Conservation (phyloP, 2,113 vertebrate species). For the Stegastes partitus region DNA sequence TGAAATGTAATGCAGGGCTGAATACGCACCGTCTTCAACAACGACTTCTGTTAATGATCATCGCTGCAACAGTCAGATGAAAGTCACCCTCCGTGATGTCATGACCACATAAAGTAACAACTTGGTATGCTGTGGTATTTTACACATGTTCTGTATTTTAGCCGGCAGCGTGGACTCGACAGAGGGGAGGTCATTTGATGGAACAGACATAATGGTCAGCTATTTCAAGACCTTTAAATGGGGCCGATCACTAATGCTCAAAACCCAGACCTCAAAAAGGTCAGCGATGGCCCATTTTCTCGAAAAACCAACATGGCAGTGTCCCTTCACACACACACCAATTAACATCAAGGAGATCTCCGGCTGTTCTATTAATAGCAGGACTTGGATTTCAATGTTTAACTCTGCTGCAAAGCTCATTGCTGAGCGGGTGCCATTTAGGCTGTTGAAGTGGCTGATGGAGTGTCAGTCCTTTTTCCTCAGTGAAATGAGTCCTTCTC, state of each 20-base stretch:
- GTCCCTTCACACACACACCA: constrained; percentile 56
- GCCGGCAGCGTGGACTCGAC: constrained; percentile 40
- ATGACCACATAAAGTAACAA: constrained; percentile 41
- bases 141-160: constrained; percentile 57
- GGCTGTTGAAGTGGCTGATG: constrained; percentile 42
- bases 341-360: constrained; percentile 64
- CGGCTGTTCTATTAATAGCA: constrained; percentile 61
- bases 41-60: constrained; percentile 35
- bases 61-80: constrained; percentile 16
- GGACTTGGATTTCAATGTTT: constrained; percentile 48
- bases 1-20: constrained; percentile 30
- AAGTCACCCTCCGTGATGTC: constrained; percentile 10
- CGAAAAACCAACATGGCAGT: constrained; percentile 49
- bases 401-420: constrained; percentile 40
- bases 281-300: constrained; percentile 60
- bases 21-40: constrained; percentile 16
- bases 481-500: constrained; percentile 33
- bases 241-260: constrained; percentile 50
- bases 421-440: constrained; percentile 48
- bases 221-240: constrained; percentile 68
- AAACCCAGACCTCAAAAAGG: constrained; percentile 56
- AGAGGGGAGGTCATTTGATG: constrained; percentile 53
- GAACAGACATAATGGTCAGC: constrained; percentile 48
- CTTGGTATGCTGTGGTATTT: constrained; percentile 53
- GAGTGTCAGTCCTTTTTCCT: constrained; percentile 24